Conservation (phyloP, 2,797 vertebrate species). For the Nothura maculosa region DNA sequence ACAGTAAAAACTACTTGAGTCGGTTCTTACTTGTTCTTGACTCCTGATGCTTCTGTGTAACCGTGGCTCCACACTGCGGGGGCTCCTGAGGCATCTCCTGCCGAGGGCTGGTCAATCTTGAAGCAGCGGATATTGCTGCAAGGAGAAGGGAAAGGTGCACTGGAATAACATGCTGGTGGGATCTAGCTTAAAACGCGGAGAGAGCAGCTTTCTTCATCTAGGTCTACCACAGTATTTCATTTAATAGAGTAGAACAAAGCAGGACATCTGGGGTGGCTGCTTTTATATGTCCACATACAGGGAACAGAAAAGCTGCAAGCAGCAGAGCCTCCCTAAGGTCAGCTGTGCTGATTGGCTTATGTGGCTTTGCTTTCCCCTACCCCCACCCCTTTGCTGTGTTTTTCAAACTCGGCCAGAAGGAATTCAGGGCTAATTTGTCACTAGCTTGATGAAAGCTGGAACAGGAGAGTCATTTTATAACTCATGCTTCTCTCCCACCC, state of each 20-base stretch:
- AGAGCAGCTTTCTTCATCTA: too few relatives aligned
- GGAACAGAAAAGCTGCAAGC: background rate
- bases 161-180: background rate
- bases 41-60: slow-evolving; percentile 94
- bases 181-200: background rate
- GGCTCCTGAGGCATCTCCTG: slow-evolving; percentile 89
- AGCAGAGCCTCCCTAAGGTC: background rate
- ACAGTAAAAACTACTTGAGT: background rate
- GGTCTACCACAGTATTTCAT: background rate
- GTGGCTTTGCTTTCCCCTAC: background rate
- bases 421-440: background rate
- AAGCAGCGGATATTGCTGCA: slow-evolving; percentile 96
- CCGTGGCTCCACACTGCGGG: slow-evolving; percentile 98
- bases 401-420: background rate
- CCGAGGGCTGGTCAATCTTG: slow-evolving; percentile 93
- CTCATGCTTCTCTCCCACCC: background rate
- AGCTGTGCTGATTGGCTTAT: background rate
- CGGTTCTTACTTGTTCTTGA: slow-evolving; percentile 99
- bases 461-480: background rate
- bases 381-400: background rate
- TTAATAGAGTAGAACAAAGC: background rate
- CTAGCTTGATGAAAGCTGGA: background rate
- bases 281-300: background rate
- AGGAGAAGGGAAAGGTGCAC: background rate
- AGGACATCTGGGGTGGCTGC: background rate